Evolutionary conservation across 2,888 invertebrate genomes (phyloP).

Genomic region (Muschampia plurimacula): DNA sequence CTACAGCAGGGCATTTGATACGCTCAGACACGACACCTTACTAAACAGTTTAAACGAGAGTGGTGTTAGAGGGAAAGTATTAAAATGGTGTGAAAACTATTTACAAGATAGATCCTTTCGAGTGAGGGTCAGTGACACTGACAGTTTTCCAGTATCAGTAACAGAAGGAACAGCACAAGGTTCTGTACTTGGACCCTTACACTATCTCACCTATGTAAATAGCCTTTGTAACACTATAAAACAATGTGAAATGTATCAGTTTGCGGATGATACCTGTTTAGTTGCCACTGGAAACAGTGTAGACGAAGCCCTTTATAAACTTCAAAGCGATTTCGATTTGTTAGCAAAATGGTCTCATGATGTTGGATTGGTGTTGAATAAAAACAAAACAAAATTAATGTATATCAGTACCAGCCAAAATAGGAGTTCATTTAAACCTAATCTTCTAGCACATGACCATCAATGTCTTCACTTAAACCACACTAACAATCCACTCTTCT

Average conservation of each 20-base stretch:
- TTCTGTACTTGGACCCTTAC: conserved; percentile 1
- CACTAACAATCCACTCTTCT: background rate
- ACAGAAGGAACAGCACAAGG: conserved; percentile 8
- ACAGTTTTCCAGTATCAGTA: conserved; percentile 24
- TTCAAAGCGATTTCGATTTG: background rate
- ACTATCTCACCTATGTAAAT: conserved; percentile 3
- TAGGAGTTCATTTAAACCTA: background rate
- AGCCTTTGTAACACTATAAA: background rate
- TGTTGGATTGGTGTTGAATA: background rate
- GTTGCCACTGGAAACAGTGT: background rate
- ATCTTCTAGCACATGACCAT: background rate
- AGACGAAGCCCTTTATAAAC: background rate
- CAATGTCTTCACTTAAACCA: background rate
- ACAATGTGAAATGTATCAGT: background rate
- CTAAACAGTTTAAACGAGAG: background rate
- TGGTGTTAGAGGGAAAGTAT: background rate
- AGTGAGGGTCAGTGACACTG: conserved; percentile 31
- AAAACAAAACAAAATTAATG: conserved; percentile 17
- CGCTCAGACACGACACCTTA: background rate
- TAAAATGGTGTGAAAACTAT: conserved; percentile 42
- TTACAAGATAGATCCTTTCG: conserved; percentile 32
- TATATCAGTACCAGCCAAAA: conserved; percentile 1
- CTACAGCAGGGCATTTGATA: conserved; percentile 4
- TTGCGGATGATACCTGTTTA: conserved; percentile 20
- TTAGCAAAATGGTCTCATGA: conserved; percentile 16